Conservation (phyloP, 2,888 invertebrate species). For the Trisateles emortualis region DNA sequence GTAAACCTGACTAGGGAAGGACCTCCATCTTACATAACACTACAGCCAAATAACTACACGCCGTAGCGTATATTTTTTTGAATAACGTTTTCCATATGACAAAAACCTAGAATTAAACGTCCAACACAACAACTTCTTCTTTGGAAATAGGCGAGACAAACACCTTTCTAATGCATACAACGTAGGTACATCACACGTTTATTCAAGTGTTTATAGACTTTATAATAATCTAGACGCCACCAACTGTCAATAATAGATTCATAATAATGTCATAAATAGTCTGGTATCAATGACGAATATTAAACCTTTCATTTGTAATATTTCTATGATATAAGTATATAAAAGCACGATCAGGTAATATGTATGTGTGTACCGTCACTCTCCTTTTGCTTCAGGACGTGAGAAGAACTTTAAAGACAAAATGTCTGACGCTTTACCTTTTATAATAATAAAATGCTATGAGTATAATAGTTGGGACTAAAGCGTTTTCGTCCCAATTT, state of each 20-base stretch:
- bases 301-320: slow-evolving; percentile 11
- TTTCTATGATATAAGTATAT: slow-evolving; percentile 13
- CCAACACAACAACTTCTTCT: too few species aligned
- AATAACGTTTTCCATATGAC: too few species aligned
- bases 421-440: slow-evolving; percentile 2
- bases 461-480: neutral
- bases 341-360: slow-evolving; percentile 11
- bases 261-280: neutral
- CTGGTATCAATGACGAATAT: slow-evolving; percentile 5
- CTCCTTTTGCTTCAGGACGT: slow-evolving; percentile 16
- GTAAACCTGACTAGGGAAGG: too few species aligned
- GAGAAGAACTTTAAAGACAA: slow-evolving; percentile 14
- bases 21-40: too few species aligned
- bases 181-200: neutral
- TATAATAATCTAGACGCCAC: slow-evolving; percentile 4
- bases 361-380: slow-evolving; percentile 18
- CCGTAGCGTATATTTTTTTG: too few species aligned
- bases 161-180: neutral
- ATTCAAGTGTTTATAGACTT: neutral
- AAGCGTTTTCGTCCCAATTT: neutral
- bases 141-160: too few species aligned
- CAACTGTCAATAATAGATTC: slow-evolving; percentile 1
- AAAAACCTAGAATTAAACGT: too few species aligned
- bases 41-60: too few species aligned
- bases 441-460: slow-evolving; percentile 1